Conservation (phyloP, 2,113 vertebrate genomes). For the Cochlearius cochlearius region DNA sequence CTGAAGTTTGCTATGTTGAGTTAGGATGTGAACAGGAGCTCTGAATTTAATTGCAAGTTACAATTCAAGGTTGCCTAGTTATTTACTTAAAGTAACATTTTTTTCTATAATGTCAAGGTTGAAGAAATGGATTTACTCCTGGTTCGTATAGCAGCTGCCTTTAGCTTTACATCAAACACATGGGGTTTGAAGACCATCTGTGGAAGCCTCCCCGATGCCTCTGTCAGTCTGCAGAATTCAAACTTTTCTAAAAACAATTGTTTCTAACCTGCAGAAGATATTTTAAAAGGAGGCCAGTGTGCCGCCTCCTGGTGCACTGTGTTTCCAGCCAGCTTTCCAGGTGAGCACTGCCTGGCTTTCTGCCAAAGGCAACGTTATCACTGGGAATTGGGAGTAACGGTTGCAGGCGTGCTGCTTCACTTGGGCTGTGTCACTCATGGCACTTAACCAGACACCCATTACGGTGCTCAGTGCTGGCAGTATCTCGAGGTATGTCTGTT, state of each 20-base stretch:
- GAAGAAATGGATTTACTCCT: not conserved
- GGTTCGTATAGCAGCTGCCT: not conserved
- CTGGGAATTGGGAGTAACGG: not conserved
- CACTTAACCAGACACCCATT: not conserved
- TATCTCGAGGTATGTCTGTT: not conserved
- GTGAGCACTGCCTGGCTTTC: not conserved
- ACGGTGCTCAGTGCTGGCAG: not conserved
- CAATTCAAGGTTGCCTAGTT: not conserved
- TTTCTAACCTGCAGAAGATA: not conserved
- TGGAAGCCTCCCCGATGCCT: not conserved
- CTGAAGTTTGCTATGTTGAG: not conserved
- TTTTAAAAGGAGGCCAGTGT: not conserved
- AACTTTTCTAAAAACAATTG: not conserved
- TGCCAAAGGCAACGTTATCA: not conserved
- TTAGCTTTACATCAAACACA: not conserved
- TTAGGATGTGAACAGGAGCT: no score
- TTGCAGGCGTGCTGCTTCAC: not conserved
- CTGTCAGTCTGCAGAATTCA: not conserved
- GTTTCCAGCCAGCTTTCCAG: not conserved
- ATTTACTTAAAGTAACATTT: not conserved
- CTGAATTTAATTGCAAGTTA: no score
- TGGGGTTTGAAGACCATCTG: not conserved
- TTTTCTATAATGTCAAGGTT: not conserved
- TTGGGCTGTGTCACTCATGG: not conserved
- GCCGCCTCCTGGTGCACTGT: not conserved